Evolutionary conservation across 2,888 invertebrate genomes (phyloP), one percentile per base, ranked within the genome.

Genomic region (Acrocera orbiculus): DNA sequence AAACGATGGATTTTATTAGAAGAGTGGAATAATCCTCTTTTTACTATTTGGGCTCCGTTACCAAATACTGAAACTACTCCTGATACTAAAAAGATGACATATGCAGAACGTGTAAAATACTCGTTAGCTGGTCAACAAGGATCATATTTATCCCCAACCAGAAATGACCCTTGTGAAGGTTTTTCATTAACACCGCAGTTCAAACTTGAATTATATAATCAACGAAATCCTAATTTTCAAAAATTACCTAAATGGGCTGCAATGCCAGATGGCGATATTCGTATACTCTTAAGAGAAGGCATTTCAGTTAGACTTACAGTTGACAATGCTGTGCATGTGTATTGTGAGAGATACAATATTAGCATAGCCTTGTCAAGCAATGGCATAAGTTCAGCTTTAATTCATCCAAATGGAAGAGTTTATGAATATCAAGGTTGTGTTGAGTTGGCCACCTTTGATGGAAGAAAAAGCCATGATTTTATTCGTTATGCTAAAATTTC

Each of bases 401-500:
- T 87, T 32, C 87, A 87, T 56, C 86, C 86, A 2, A 85, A 85
- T 52, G 87, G 87, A 7, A 67, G 81, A 30, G 76, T 87, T 36
- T 76, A 80, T 54, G 85, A 86, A 55, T 82, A 83, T 49, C 83
- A 83, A 13, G 82, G 82, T 2, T 67, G 85, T 32, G 85, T 86
- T 10, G 86, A 87, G 61, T 82, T 86, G 34, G 70, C 83, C 44
- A 82, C 83, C 4, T 72, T 78, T 36, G 85, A 85, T 49, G 67
- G 73, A 40, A 76, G 78, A 51, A 81, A 81, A 45, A 79, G 78
- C 51, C 79, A 82, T 56, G 85, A 81, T 75, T 83, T 56, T 61
- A 70, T 65, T 8, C 83, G 85, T 49, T 83, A 78, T 49, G 87
- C 87, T 29, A 87, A 87, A 58, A 87, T 89, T 82, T 86, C 85